Base-by-base conservation (phyloP, 2,797 vertebrate species). In the Heterohyrax brucei region DNA sequence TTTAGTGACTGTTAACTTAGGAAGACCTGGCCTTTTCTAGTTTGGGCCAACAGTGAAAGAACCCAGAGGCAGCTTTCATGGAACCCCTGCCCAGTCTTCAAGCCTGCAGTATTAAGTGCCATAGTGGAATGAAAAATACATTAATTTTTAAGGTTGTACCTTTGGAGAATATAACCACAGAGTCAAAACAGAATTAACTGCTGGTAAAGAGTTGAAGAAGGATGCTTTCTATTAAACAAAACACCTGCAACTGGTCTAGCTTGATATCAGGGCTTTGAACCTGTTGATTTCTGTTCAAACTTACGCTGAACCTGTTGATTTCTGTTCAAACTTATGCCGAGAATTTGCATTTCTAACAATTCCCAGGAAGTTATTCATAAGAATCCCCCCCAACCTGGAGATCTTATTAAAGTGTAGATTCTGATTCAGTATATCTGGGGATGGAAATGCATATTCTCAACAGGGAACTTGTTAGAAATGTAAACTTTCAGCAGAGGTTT, bases 201-300 rank as follows among this genome's bases (percentile, higher is more conserved):
- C 88, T 95, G 96, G 96, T 97, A 98, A 98, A 96, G 96, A 95
- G 96, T 95, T 97, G 97, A 98, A 97, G 98, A 98, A 97, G 59
- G 96, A 97, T 97, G 91, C 87, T 89, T 97, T 95, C 95, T 97
- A 96, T 94, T 97, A 96, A 98, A 98, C 97, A 96, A 97, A 98
- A 97, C 97, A 94, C 91, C 96, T 95, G 89, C 96, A 94, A 97
- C 96, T 96, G 86, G 93, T 95, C 92, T 96, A 94, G 93, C 95
- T 98, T 96, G 92, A 56, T 56, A 56, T 56, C 53, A 56, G 53
- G 53, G 53, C 53, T 56, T 56, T 16, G 53, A 56, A 56, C 53
- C 53, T 4, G 53, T 56, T 56, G 13, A 56, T 56, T 56, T 16
- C 53, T 56, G 10, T 56, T 56, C 53, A 56, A 56, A 56, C 13